These are phyloP conservation scores for Penelope pileata DNA, from an alignment of 2,113 vertebrate genomes.

Conservation along the genomic window DNA sequence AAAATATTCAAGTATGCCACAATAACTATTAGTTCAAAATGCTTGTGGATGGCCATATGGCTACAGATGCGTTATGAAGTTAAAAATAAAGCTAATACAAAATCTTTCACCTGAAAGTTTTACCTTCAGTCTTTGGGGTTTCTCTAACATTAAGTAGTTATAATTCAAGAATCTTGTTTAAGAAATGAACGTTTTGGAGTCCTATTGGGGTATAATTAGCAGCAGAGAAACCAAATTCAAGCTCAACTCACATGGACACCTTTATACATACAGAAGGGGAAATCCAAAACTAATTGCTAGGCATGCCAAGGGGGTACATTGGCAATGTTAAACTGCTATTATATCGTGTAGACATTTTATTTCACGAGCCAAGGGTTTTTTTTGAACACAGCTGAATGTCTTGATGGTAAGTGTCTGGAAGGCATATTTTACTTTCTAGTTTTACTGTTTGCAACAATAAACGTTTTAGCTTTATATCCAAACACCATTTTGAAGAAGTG, in stretches of 20 bases:
- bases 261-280: background rate
- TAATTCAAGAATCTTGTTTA: background rate
- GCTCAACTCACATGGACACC: background rate
- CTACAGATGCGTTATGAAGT: background rate
- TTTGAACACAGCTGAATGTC: slow-evolving; percentile 2
- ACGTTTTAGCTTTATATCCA: background rate
- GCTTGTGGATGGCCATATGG: background rate
- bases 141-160: background rate
- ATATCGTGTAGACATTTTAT: background rate
- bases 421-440: slow-evolving; percentile 9
- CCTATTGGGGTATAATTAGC: background rate
- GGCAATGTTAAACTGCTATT: background rate
- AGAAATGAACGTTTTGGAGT: background rate
- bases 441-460: background rate
- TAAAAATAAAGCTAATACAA: background rate
- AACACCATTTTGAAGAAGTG: background rate
- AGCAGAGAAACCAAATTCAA: background rate
- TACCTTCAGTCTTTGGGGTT: background rate
- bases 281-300: background rate
- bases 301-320: background rate
- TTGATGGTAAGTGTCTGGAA: slow-evolving; percentile 4
- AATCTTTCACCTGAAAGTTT: background rate
- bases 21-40: background rate
- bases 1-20: background rate
- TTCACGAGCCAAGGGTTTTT: slow-evolving; percentile 4